These are phyloP conservation scores for Pteromalus puparum DNA, from an alignment of 1,140 invertebrate species.

Conservation along the genomic window DNA sequence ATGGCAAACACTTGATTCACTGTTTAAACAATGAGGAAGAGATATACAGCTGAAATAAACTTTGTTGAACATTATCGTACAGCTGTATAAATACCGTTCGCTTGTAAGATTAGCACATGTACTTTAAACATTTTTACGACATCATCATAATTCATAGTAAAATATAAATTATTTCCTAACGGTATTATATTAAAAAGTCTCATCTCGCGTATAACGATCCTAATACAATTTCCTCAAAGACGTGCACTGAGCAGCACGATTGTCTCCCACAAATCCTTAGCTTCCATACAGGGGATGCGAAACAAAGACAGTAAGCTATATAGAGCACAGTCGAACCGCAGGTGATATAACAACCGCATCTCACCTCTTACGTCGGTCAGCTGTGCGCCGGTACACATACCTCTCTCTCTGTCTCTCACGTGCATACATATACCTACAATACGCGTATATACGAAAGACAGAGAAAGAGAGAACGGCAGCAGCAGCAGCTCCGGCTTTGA, in stretches of 20 bases:
- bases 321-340: not conserved
- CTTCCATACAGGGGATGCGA: not conserved
- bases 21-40: not conserved
- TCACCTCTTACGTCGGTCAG: constrained; percentile 44
- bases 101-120: too few species aligned
- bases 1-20: not conserved
- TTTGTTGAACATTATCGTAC: too few species aligned
- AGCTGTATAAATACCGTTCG: too few species aligned
- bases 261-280: not conserved
- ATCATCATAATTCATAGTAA: too few species aligned
- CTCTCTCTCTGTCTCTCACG: not conserved
- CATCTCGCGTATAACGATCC: too few species aligned
- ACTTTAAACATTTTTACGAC: too few species aligned
- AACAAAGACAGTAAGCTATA: not conserved
- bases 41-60: not conserved
- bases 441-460: not conserved
- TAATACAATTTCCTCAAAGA: too few species aligned
- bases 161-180: too few species aligned
- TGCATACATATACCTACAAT: not conserved
- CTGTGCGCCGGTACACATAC: constrained; percentile 36
- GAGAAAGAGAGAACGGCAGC: constrained; percentile 8
- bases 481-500: constrained; percentile 51
- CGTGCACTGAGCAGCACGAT: too few species aligned
- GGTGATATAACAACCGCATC: not conserved
- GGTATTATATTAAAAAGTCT: too few species aligned